A percentile compares a stretch with the other conserved stretches of the same genome.
phyloP scores from a whole-genome alignment of 2,113 vertebrate species.

The Regulus satrapa region DNA sequence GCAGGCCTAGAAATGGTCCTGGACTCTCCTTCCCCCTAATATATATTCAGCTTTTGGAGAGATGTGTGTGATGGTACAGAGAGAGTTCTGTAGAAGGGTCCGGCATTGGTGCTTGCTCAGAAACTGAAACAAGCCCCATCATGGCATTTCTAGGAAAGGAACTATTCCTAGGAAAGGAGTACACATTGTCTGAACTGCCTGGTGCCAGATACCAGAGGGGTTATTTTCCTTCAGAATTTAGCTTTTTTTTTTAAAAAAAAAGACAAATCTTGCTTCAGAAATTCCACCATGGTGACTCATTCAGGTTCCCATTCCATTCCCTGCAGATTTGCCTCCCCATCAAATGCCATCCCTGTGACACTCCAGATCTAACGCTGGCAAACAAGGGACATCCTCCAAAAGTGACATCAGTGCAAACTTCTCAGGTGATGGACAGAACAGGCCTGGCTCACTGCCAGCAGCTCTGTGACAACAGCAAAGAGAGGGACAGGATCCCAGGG shows the following conservation, averaged over 20 bases:
- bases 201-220: neutral
- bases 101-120: neutral
- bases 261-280: neutral
- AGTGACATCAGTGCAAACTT: neutral
- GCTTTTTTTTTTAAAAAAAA: neutral
- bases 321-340: neutral
- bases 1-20: neutral
- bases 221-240: neutral
- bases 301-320: neutral
- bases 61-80: neutral
- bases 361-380: fast-evolving
- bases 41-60: neutral
- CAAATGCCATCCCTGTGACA: neutral
- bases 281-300: neutral
- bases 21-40: neutral
- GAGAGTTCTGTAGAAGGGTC: neutral
- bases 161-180: neutral
- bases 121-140: fast-evolving
- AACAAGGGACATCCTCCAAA: too few species aligned
- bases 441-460: neutral
- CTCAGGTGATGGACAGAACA: neutral
- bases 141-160: neutral
- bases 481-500: neutral
- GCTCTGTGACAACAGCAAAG: neutral
- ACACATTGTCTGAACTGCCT: neutral